These are phyloP conservation scores for Polydesmus complanatus DNA, from an alignment of 2,888 invertebrate species.

Conservation along the genomic window DNA sequence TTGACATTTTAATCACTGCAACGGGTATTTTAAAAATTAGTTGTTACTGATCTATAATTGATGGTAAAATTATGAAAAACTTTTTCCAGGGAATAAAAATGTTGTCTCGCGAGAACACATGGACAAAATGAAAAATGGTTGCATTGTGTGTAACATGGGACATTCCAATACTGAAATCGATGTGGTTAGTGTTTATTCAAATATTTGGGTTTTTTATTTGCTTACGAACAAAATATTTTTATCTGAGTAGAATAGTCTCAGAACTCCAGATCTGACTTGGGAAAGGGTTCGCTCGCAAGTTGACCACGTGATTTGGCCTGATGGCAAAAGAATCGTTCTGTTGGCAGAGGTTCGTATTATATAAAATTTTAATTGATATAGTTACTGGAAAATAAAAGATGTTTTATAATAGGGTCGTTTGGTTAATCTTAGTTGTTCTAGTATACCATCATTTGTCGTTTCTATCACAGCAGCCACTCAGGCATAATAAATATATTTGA, in stretches of 20 bases:
- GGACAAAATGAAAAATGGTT: constrained; percentile 93
- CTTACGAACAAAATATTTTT: too few relatives aligned
- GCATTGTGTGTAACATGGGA: constrained; percentile 93
- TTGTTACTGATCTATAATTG: not conserved
- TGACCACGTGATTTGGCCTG: constrained; percentile 97
- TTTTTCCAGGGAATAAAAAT: constrained; percentile 64
- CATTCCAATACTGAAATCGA: constrained; percentile 94
- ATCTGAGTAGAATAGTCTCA: constrained; percentile 57
- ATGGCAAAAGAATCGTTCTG: constrained; percentile 83
- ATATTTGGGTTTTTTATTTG: not conserved
- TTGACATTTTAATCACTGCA: constrained; percentile 93
- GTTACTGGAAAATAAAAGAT: not conserved
- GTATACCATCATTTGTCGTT: constrained; percentile 92
- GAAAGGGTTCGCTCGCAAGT: constrained; percentile 95
- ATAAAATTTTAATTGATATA: too few relatives aligned
- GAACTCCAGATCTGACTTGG: constrained; percentile 91
- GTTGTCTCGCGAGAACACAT: constrained; percentile 88
- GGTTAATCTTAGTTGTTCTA: constrained; percentile 88
- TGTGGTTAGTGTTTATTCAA: constrained; percentile 43
- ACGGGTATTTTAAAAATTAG: constrained; percentile 42
- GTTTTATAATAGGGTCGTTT: constrained; percentile 53
- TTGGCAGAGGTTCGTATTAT: constrained; percentile 56
- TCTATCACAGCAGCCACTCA: constrained; percentile 96
- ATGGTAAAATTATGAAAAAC: not conserved
- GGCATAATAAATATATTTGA: constrained; percentile 30